These are phyloP conservation scores for Sebastes schlegelii DNA, from an alignment of 2,113 vertebrate species.

Conservation along the genomic window DNA sequence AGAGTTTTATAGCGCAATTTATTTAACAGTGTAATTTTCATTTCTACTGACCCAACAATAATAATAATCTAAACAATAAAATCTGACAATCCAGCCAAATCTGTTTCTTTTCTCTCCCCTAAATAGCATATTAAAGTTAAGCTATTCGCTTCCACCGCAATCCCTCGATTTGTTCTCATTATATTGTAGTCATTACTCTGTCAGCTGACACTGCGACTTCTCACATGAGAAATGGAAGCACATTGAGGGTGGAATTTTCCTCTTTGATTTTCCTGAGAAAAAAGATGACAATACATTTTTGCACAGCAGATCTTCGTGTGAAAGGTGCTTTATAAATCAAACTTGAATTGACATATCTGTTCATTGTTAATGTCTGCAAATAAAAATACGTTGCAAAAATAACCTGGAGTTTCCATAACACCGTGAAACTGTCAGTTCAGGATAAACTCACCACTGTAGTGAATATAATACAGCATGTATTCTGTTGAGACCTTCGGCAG, in stretches of 20 bases:
- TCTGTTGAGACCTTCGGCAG: neutral
- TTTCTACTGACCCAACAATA: slow-evolving; percentile 30
- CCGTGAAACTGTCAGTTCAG: neutral
- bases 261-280: neutral
- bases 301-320: neutral
- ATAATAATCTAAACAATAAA: slow-evolving; percentile 43
- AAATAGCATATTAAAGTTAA: slow-evolving; percentile 23
- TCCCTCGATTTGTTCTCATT: slow-evolving; percentile 38
- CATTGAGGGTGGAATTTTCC: neutral
- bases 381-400: neutral
- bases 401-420: neutral
- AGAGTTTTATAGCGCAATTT: slow-evolving; percentile 23
- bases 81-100: slow-evolving; percentile 1
- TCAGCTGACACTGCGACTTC: slow-evolving; percentile 28
- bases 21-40: slow-evolving; percentile 33
- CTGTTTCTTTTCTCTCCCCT: slow-evolving; percentile 7
- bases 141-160: slow-evolving; percentile 5
- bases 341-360: neutral
- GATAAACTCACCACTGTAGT: neutral
- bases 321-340: neutral
- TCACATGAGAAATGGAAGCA: slow-evolving; percentile 4
- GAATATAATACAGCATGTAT: neutral
- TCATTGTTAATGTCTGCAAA: slow-evolving; percentile 7
- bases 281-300: slow-evolving; percentile 17
- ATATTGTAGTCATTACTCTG: slow-evolving; percentile 27